Conservation (phyloP, 2,113 vertebrate genomes). For the Isurus oxyrinchus region DNA sequence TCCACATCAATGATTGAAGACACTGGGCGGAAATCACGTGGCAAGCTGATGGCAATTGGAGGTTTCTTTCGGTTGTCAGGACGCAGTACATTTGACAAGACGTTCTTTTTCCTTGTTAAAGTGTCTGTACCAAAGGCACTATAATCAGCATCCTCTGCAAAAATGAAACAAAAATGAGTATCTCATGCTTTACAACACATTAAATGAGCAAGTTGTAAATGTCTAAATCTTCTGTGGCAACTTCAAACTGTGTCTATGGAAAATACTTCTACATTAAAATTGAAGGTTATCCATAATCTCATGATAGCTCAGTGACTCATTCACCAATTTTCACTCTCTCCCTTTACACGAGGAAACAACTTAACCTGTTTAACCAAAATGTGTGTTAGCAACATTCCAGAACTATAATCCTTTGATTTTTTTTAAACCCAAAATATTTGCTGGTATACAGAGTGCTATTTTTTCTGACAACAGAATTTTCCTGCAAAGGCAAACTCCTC, state of each 20-base stretch:
- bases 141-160: slow-evolving; percentile 92
- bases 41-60: slow-evolving; percentile 84
- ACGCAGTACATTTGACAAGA: slow-evolving; percentile 77
- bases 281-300: background rate
- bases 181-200: rapidly evolving
- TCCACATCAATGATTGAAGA: slow-evolving; percentile 98
- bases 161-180: slow-evolving; percentile 42
- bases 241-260: slow-evolving; percentile 40
- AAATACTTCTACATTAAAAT: background rate
- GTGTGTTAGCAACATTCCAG: background rate
- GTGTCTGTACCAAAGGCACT: slow-evolving; percentile 83
- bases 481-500: background rate
- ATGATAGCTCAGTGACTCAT: background rate
- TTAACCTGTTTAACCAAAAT: background rate
- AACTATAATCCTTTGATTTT: background rate
- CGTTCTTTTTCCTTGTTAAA: slow-evolving; percentile 82
- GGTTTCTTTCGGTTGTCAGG: slow-evolving; percentile 81
- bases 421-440: background rate
- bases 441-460: background rate
- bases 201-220: background rate
- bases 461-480: background rate
- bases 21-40: slow-evolving; percentile 89
- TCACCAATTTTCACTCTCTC: background rate
- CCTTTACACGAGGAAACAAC: background rate
- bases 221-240: background rate